These are phyloP conservation scores for Diarsia mendica DNA, from an alignment of 2,888 invertebrate species.

Conservation along the genomic window DNA sequence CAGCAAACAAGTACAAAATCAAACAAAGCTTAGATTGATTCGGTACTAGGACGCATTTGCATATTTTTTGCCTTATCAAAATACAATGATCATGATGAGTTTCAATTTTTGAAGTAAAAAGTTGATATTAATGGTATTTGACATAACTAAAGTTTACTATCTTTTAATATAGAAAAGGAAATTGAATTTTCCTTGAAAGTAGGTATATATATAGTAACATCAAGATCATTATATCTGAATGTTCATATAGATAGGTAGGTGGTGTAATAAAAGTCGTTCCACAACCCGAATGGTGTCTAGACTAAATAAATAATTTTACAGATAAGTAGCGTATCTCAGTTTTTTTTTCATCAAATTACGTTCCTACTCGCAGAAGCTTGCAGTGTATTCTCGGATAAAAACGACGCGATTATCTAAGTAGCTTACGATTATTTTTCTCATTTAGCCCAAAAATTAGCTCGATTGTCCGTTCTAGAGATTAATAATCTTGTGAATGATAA, in stretches of 20 bases:
- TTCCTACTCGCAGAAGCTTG: too few relatives aligned
- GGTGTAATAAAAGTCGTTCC: slow-evolving; percentile 17
- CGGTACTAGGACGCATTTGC: background rate
- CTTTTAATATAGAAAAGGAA: slow-evolving; percentile 33
- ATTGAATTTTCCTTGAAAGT: slow-evolving; percentile 16
- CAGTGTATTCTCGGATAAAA: background rate
- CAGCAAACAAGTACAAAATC: background rate
- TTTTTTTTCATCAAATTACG: too few relatives aligned
- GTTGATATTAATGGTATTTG: slow-evolving; percentile 13
- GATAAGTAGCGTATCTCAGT: slow-evolving; percentile 29
- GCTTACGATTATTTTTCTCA: background rate
- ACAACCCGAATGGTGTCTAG: slow-evolving; percentile 57
- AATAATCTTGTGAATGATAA: background rate
- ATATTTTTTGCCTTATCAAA: background rate
- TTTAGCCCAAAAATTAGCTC: background rate
- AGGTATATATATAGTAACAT: background rate
- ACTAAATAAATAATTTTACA: slow-evolving; percentile 58
- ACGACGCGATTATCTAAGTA: slow-evolving; percentile 6
- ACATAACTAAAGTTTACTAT: slow-evolving; percentile 23
- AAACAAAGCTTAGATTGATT: slow-evolving; percentile 4
- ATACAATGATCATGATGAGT: slow-evolving; percentile 12
- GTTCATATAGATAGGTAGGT: slow-evolving; percentile 17
- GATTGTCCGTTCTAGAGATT: background rate
- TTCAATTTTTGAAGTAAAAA: slow-evolving; percentile 12
- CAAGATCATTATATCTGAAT: slow-evolving; percentile 23